Conservation (phyloP, 2,113 vertebrate genomes). For the Crotalus tigris region DNA sequence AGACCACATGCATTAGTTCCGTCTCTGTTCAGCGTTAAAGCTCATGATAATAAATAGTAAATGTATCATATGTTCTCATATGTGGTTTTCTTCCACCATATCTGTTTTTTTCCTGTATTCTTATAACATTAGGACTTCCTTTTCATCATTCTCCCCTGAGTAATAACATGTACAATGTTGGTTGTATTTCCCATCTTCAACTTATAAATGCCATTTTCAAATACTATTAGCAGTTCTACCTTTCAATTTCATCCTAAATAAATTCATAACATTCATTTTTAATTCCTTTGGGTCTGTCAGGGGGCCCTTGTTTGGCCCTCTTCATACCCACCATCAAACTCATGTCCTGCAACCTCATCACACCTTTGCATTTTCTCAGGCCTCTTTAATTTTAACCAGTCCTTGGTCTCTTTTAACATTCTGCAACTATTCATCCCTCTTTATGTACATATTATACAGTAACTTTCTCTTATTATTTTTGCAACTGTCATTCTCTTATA, state of each 20-base stretch:
- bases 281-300: background rate
- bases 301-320: background rate
- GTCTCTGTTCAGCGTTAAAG: background rate
- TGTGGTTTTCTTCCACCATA: background rate
- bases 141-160: background rate
- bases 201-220: background rate
- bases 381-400: too few species aligned
- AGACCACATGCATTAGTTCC: background rate
- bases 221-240: background rate
- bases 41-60: background rate
- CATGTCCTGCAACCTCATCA: background rate
- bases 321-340: background rate
- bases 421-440: background rate
- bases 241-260: background rate
- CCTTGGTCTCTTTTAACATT: background rate
- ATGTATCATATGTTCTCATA: background rate
- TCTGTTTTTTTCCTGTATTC: background rate
- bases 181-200: background rate
- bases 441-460: background rate
- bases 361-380: background rate
- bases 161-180: background rate
- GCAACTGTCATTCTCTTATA: background rate
- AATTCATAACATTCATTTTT: background rate
- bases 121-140: background rate
- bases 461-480: background rate